These are phyloP conservation scores for Agrochola circellaris DNA, from an alignment of 2,888 invertebrate genomes.

Conservation along the genomic window DNA sequence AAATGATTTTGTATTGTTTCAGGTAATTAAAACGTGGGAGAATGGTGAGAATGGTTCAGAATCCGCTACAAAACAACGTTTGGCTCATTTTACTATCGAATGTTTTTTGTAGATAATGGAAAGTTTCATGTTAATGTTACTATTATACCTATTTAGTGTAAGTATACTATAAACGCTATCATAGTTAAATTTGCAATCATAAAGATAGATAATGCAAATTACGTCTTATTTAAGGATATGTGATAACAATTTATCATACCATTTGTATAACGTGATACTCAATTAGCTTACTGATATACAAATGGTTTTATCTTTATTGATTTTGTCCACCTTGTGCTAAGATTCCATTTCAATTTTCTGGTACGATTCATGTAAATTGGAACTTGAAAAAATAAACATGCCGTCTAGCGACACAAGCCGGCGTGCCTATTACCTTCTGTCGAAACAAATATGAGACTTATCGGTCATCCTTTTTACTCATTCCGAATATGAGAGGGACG, in stretches of 20 bases:
- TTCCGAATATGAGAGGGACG: constrained; percentile 65
- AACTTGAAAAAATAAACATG: constrained; percentile 60
- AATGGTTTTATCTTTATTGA: constrained; percentile 40
- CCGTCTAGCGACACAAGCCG: constrained; percentile 30
- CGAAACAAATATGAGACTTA: constrained; percentile 26
- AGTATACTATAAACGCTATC: constrained; percentile 32
- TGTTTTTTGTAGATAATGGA: constrained; percentile 27
- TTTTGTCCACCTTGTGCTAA: constrained; percentile 8
- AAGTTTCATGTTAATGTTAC: constrained; percentile 24
- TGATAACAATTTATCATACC: constrained; percentile 40
- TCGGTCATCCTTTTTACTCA: constrained; percentile 34
- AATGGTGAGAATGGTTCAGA: background rate
- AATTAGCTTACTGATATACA: constrained; percentile 24
- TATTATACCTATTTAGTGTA: constrained; percentile 26
- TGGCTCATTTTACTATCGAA: constrained; percentile 71
- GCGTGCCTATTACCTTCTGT: constrained; percentile 43
- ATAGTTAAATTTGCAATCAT: constrained; percentile 27
- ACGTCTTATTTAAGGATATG: constrained; percentile 40
- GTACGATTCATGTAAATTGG: constrained; percentile 41
- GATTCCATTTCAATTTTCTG: constrained; percentile 43
- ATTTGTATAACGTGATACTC: constrained; percentile 24
- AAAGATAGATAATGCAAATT: constrained; percentile 39
- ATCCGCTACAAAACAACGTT: constrained; percentile 41
- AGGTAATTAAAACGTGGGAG: constrained; percentile 65
- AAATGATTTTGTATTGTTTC: constrained; percentile 68